Conservation (phyloP, 2,113 vertebrate species). For the Epinephelus lanceolatus region DNA sequence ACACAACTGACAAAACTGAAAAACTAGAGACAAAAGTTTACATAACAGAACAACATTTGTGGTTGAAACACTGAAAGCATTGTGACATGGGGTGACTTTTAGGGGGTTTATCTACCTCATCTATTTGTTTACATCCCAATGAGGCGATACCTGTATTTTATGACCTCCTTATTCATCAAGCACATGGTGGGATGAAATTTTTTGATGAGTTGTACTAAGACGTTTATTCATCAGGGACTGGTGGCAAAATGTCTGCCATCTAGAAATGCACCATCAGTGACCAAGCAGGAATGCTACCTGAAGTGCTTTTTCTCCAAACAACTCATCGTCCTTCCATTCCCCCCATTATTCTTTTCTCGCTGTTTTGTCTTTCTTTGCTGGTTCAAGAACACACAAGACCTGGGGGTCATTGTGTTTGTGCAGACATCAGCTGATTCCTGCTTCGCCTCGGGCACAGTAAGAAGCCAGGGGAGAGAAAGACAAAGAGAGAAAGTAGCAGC, state of each 20-base stretch:
- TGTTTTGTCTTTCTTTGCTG: constrained; percentile 53
- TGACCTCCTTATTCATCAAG: neutral
- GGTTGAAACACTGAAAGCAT: constrained; percentile 1
- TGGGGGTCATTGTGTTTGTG: constrained; percentile 65
- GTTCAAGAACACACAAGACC: constrained; percentile 62
- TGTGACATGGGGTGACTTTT: neutral
- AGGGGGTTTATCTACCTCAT: neutral
- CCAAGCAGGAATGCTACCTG: neutral
- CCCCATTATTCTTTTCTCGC: constrained; percentile 22
- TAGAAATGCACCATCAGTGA: constrained; percentile 20
- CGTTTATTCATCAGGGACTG: neutral
- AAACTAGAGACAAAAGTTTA: constrained; percentile 29
- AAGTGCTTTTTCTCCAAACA: constrained; percentile 32
- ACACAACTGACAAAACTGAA: constrained; percentile 37
- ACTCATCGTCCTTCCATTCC: neutral
- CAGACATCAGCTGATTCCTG: constrained; percentile 73
- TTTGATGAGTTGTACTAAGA: neutral
- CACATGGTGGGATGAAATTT: neutral
- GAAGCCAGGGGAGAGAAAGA: constrained; percentile 42
- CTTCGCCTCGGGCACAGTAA: constrained; percentile 50
- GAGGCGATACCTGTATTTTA: neutral
- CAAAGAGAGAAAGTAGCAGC: constrained; percentile 23
- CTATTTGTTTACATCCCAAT: neutral
- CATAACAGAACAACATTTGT: constrained; percentile 2
- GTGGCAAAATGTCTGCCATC: constrained; percentile 23